These are phyloP conservation scores for Mugil cephalus DNA, from an alignment of 2,113 vertebrate genomes.

Conservation along the genomic window DNA sequence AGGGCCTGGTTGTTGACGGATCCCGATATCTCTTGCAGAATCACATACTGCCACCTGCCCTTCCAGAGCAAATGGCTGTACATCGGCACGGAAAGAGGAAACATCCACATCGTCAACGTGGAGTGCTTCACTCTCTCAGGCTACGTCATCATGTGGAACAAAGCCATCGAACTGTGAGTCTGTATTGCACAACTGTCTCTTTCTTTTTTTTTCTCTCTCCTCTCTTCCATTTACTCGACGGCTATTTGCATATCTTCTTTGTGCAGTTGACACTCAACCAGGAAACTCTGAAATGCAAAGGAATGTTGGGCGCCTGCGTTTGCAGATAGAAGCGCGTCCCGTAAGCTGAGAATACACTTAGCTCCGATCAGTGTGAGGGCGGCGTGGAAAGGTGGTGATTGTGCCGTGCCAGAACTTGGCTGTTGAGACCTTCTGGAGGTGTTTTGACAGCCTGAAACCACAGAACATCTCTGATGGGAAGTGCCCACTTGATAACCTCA, in stretches of 20 bases:
- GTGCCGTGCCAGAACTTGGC: slow-evolving; percentile 46
- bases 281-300: slow-evolving; percentile 45
- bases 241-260: slow-evolving; percentile 27
- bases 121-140: slow-evolving; percentile 99
- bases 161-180: slow-evolving; percentile 99
- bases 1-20: slow-evolving; percentile 49
- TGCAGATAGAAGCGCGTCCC: slow-evolving; percentile 44
- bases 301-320: slow-evolving; percentile 12
- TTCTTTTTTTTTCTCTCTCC: too few relatives aligned
- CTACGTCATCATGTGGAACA: slow-evolving; percentile 99
- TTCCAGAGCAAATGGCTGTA: slow-evolving; percentile 99
- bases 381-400: slow-evolving; percentile 44
- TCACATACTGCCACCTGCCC: slow-evolving; percentile 99
- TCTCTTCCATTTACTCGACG: not conserved
- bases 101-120: slow-evolving; percentile 99
- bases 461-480: slow-evolving; percentile 52
- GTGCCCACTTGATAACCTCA: slow-evolving; percentile 44
- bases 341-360: slow-evolving; percentile 30
- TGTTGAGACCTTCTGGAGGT: slow-evolving; percentile 51
- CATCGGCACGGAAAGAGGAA: slow-evolving; percentile 96
- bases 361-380: slow-evolving; percentile 43
- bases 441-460: slow-evolving; percentile 50
- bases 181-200: slow-evolving; percentile 4
- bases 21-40: slow-evolving; percentile 86
- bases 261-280: slow-evolving; percentile 27